Percentiles rank a stretch among this genome's conserved stretches.
phyloP scores from a whole-genome alignment of 2,797 vertebrate genomes.

The Pseudochirops cupreus region DNA sequence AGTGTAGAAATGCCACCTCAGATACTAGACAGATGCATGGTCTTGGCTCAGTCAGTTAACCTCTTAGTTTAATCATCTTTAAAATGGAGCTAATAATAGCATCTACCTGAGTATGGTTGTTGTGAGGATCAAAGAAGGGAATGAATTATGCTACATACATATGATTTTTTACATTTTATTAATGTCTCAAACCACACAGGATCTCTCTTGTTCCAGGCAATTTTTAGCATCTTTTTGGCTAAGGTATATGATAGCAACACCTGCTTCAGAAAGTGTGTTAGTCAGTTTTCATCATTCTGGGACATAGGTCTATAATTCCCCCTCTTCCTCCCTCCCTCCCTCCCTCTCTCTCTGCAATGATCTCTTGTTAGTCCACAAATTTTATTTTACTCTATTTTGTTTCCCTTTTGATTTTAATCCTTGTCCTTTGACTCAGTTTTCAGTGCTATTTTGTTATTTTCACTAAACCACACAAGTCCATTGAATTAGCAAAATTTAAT shows the following conservation, averaged over 20 bases:
- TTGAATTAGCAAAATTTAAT: not conserved
- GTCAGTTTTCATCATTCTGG: not conserved
- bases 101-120: not conserved
- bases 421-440: not conserved
- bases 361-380: not conserved
- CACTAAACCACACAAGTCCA: not conserved
- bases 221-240: not conserved
- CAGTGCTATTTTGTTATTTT: not conserved
- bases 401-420: not conserved
- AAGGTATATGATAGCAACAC: not conserved
- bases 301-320: not conserved
- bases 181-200: not conserved
- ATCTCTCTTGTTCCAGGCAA: not conserved
- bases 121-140: not conserved
- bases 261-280: not conserved
- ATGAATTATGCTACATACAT: not conserved
- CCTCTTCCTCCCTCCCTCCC: rapidly evolving
- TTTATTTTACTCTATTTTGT: not conserved
- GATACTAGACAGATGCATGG: not conserved
- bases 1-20: not conserved
- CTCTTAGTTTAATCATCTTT: not conserved
- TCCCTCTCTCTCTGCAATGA: too few species aligned
- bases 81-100: not conserved
- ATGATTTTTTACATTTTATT: not conserved
- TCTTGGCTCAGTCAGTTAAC: not conserved